A percentile compares a stretch with the other conserved stretches of the same genome.
These are phyloP conservation scores for Girardia tigrina DNA, from an alignment of 2,888 invertebrate genomes.

Conservation along the genomic window DNA sequence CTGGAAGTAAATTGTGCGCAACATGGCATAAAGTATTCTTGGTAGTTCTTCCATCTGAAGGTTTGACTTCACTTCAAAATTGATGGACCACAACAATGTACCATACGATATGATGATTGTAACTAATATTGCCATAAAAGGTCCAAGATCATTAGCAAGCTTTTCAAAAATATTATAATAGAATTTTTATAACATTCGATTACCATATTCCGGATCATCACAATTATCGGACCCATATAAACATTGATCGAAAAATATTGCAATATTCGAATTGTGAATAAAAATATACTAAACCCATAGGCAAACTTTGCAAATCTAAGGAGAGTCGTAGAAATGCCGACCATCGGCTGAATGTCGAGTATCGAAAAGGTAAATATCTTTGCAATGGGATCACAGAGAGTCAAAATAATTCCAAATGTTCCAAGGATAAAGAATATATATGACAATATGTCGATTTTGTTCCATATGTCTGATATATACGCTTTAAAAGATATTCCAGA, in stretches of 20 bases:
- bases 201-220: neutral
- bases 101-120: neutral
- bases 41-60: neutral
- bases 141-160: constrained; percentile 17
- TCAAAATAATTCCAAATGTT: neutral
- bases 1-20: neutral
- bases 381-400: neutral
- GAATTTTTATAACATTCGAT: neutral
- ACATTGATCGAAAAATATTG: neutral
- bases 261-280: neutral
- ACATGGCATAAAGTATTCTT: neutral
- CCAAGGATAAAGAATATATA: neutral
- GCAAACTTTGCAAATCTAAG: neutral
- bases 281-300: neutral
- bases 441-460: neutral
- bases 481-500: neutral
- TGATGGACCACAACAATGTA: neutral
- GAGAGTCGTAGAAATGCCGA: neutral
- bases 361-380: neutral
- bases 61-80: neutral
- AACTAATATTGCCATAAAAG: neutral
- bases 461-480: neutral
- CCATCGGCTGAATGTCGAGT: neutral
- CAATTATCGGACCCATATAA: neutral
- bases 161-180: too few relatives aligned